Percentiles rank a stretch among this genome's conserved stretches.
These are phyloP conservation scores for Apamea sordens DNA, from an alignment of 2,888 invertebrate genomes.

Conservation along the genomic window DNA sequence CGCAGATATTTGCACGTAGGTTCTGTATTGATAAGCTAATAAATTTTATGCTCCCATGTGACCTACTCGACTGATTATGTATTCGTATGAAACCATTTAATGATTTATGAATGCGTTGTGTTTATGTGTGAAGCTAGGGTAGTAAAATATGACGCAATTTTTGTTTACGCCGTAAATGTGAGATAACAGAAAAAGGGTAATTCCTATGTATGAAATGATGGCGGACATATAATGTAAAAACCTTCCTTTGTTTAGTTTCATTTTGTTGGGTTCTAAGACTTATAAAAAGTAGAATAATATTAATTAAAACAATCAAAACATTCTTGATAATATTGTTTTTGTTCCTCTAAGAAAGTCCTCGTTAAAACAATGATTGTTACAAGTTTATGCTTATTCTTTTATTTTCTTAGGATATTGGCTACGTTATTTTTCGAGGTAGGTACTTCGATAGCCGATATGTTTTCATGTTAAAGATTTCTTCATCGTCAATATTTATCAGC, in stretches of 20 bases:
- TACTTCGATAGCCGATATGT: neutral
- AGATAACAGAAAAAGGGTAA: constrained; percentile 53
- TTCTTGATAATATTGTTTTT: neutral
- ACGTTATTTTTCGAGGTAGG: neutral
- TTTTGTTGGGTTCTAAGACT: constrained; percentile 22
- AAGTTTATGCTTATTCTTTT: constrained; percentile 5
- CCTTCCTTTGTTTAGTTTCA: constrained; percentile 33
- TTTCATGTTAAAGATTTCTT: neutral
- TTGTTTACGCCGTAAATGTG: constrained; percentile 57
- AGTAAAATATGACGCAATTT: constrained; percentile 55
- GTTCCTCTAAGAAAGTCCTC: neutral
- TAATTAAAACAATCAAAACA: constrained; percentile 12
- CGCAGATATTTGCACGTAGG: constrained; percentile 64
- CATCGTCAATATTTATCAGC: constrained; percentile 11
- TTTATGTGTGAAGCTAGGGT: constrained; percentile 56
- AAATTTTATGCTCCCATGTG: constrained; percentile 49
- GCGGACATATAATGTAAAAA: constrained; percentile 32
- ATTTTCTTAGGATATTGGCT: neutral
- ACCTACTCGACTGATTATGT: constrained; percentile 50
- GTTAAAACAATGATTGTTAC: neutral
- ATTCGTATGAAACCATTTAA: constrained; percentile 54
- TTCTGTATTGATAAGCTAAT: constrained; percentile 62
- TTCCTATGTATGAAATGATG: constrained; percentile 44
- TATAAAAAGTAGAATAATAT: neutral
- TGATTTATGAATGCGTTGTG: constrained; percentile 60